Evolutionary conservation across 2,888 invertebrate genomes (phyloP).

Genomic region (Stegana nigrithorax): DNA sequence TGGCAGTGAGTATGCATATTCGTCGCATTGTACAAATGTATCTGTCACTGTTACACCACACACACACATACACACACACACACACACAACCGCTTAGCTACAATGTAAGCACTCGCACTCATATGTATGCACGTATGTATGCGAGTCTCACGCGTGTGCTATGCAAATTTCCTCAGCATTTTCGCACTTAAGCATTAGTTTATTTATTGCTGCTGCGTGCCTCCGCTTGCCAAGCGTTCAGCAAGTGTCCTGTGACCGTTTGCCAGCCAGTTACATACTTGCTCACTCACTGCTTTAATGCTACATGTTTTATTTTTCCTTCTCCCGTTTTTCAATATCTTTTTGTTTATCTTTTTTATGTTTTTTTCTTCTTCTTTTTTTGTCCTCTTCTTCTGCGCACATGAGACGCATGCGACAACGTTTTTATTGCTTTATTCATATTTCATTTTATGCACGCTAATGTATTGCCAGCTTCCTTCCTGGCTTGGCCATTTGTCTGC

Average conservation of each 20-base stretch:
- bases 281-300: too few species aligned
- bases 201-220: slow-evolving; percentile 20
- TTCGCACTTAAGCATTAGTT: slow-evolving; percentile 16
- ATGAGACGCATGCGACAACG: slow-evolving; percentile 17
- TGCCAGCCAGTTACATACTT: too few species aligned
- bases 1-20: not conserved
- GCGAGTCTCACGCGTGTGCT: slow-evolving; percentile 10
- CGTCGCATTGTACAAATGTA: not conserved
- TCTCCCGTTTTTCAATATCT: not conserved
- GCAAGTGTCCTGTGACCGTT: too few species aligned
- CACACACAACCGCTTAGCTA: not conserved
- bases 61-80: not conserved
- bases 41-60: not conserved
- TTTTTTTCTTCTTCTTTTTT: not conserved
- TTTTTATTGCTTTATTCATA: slow-evolving; percentile 46
- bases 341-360: not conserved
- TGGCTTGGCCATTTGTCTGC: too few species aligned
- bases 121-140: slow-evolving; percentile 4
- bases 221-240: too few species aligned
- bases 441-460: slow-evolving; percentile 34
- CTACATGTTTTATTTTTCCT: too few species aligned
- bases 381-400: not conserved
- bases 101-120: not conserved
- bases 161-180: slow-evolving; percentile 7
- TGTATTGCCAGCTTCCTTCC: not conserved